phyloP scores from a whole-genome alignment of 1,140 invertebrate genomes.

The Monochamus saltuarius region DNA sequence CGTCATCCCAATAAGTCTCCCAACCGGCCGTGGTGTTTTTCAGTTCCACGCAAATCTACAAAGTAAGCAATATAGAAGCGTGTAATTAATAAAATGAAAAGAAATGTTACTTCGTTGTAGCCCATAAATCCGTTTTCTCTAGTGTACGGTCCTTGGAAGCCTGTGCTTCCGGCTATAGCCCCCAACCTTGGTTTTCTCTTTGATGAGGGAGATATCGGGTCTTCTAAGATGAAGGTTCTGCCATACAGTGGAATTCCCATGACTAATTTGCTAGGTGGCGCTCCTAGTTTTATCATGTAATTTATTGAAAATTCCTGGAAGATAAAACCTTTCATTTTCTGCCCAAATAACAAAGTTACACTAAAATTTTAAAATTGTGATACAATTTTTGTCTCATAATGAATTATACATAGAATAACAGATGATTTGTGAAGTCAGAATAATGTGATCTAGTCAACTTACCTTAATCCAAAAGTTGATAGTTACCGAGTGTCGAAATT shows the following conservation, averaged over 20 bases:
- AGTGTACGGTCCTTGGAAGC: constrained; percentile 75
- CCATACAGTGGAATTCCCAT: constrained; percentile 84
- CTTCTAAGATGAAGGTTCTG: constrained; percentile 67
- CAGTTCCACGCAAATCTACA: constrained; percentile 64
- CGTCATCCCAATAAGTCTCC: constrained; percentile 62
- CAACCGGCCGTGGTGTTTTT: constrained; percentile 55
- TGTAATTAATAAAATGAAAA: no score
- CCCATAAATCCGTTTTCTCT: constrained; percentile 82
- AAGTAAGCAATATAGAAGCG: constrained; percentile 12
- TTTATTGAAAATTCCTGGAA: constrained; percentile 72
- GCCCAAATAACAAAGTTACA: no score
- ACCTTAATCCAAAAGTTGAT: no score
- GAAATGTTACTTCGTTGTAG: constrained; percentile 70
- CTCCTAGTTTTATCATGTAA: constrained; percentile 71
- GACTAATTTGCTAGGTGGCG: constrained; percentile 72
- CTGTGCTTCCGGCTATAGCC: constrained; percentile 55
- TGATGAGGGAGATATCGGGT: constrained; percentile 34
- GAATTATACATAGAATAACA: no score
- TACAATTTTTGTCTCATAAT: no score
- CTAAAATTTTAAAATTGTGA: no score
- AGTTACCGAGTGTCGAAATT: no score
- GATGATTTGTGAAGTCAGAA: no score
- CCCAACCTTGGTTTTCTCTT: constrained; percentile 53
- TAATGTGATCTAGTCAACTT: no score
- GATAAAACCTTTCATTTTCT: neutral